Evolutionary conservation across 2,113 vertebrate species (phyloP).

Genomic region (Cyrtonyx montezumae): DNA sequence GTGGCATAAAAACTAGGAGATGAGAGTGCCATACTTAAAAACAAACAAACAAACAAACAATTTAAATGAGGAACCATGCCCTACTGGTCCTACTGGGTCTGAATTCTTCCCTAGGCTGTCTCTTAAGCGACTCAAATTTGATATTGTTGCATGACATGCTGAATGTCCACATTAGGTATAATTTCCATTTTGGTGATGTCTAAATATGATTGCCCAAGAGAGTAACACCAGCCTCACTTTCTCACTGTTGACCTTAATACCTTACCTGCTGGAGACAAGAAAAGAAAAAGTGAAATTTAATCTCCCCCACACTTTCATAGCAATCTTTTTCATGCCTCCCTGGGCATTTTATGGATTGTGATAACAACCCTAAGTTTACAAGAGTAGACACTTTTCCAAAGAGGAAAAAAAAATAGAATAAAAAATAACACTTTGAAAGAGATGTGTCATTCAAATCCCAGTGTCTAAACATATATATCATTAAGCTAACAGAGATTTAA

Average conservation of each 20-base stretch:
- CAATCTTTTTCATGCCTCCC: background rate
- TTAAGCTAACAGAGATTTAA: background rate
- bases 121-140: background rate
- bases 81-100: background rate
- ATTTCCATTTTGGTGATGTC: background rate
- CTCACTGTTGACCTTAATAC: background rate
- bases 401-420: background rate
- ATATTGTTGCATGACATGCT: background rate
- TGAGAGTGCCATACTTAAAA: background rate
- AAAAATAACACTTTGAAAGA: background rate
- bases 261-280: background rate
- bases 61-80: too few species aligned
- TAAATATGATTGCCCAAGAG: background rate
- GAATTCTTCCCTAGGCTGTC: background rate
- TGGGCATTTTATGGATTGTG: background rate
- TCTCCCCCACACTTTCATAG: fast-evolving
- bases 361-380: background rate
- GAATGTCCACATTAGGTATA: background rate
- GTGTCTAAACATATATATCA: background rate
- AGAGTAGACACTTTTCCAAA: background rate
- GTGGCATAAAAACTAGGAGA: background rate
- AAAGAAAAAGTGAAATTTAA: background rate
- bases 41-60: too few species aligned
- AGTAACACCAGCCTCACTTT: background rate
- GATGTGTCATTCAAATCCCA: background rate